phyloP scores from a whole-genome alignment of 2,888 invertebrate species.

The Mesorhabditis belari region DNA sequence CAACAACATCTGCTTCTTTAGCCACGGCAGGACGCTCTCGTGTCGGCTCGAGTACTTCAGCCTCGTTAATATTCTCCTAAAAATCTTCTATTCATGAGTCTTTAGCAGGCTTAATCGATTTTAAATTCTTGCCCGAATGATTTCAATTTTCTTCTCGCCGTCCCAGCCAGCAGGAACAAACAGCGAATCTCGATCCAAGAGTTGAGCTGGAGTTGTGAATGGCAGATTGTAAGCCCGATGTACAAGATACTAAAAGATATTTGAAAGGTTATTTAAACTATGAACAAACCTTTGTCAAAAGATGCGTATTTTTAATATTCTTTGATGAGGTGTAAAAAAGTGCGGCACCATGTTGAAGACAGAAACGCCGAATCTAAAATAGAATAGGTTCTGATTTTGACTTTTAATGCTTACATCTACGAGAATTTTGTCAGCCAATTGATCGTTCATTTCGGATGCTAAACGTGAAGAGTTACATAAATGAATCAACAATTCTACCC shows the following conservation, averaged over 20 bases:
- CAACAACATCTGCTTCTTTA: conserved; percentile 29
- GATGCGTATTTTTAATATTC: conserved; percentile 9
- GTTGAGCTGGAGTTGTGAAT: conserved; percentile 43
- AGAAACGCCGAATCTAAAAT: conserved; percentile 45
- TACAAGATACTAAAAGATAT: conserved; percentile 42
- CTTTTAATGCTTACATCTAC: too few relatives aligned
- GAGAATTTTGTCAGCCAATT: conserved; percentile 36
- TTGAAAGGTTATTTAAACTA: too few relatives aligned
- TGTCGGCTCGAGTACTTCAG: conserved; percentile 31
- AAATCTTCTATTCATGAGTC: background rate
- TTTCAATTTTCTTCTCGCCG: conserved; percentile 44
- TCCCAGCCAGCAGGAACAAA: conserved; percentile 52
- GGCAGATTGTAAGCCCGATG: conserved; percentile 46
- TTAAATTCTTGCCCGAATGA: conserved; percentile 25
- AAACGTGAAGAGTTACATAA: background rate
- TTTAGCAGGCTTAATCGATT: background rate
- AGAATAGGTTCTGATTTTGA: too few relatives aligned
- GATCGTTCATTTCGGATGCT: conserved; percentile 20
- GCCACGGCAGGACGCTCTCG: conserved; percentile 19
- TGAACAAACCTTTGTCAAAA: background rate
- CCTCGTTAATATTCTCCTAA: conserved; percentile 24
- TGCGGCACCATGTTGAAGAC: conserved; percentile 45
- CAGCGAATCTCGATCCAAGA: conserved; percentile 46
- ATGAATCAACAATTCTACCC: conserved; percentile 4
- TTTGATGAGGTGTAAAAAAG: conserved; percentile 35